A percentile compares a stretch with the other conserved stretches of the same genome.
Conservation (phyloP, 2,888 invertebrate genomes). For the Deroplatys truncata region DNA sequence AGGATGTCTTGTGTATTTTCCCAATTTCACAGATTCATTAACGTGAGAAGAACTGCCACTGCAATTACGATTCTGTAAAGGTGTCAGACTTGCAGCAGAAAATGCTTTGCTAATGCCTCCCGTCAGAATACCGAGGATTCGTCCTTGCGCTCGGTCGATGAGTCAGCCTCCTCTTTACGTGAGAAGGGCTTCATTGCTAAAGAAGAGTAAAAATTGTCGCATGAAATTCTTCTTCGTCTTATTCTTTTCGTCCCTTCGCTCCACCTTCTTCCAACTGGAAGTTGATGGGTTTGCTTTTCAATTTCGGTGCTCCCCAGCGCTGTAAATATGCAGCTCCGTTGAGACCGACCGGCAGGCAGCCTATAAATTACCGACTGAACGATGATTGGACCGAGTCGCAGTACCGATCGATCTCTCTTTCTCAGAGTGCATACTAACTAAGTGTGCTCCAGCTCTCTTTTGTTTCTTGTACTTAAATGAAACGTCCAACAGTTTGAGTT, state of each 20-base stretch:
- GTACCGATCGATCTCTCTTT: neutral
- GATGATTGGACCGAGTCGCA: neutral
- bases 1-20: too few species aligned
- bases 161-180: too few species aligned
- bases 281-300: slow-evolving; percentile 18
- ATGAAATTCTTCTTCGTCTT: too few species aligned
- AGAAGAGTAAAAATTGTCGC: neutral
- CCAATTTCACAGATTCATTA: too few species aligned
- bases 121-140: too few species aligned
- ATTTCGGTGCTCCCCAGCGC: neutral
- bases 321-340: slow-evolving; percentile 4
- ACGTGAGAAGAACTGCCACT: too few species aligned
- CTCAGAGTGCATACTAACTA: neutral
- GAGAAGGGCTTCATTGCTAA: neutral
- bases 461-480: neutral
- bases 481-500: too few species aligned
- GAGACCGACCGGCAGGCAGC: neutral
- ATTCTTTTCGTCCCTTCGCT: neutral
- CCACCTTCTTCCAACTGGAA: neutral
- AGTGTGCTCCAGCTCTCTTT: neutral
- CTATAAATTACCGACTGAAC: slow-evolving; percentile 17
- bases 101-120: too few species aligned
- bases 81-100: too few species aligned
- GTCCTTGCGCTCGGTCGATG: neutral
- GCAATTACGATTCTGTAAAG: too few species aligned